phyloP scores from a whole-genome alignment of 2,888 invertebrate genomes.

The Toxonevra muliebris region DNA sequence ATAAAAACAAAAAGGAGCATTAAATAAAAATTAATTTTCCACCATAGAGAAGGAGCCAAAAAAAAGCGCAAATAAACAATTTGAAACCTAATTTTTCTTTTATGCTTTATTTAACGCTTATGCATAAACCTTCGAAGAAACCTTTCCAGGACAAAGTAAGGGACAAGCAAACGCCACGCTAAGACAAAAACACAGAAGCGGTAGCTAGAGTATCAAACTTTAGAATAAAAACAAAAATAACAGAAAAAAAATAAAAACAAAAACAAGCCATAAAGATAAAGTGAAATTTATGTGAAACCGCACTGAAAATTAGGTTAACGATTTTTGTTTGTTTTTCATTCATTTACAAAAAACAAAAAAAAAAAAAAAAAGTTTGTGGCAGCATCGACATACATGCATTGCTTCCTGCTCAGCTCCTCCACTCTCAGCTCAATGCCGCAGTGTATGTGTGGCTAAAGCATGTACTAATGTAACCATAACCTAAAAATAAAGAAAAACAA shows the following conservation, averaged over 20 bases:
- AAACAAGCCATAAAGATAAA: conserved; percentile 42
- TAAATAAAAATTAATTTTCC: conserved; percentile 14
- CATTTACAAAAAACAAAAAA: background rate
- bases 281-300: conserved; percentile 42
- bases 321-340: conserved; percentile 44
- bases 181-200: too few relatives aligned
- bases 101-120: background rate
- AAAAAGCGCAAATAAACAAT: conserved; percentile 10
- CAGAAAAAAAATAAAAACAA: conserved; percentile 16
- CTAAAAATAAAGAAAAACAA: background rate
- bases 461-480: background rate
- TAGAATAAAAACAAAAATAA: conserved; percentile 3
- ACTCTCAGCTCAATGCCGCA: background rate
- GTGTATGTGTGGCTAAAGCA: background rate
- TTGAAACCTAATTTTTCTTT: background rate
- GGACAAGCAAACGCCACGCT: too few relatives aligned
- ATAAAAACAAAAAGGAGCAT: conserved; percentile 4
- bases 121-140: too few relatives aligned
- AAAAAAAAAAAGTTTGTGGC: background rate
- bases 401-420: too few relatives aligned
- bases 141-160: too few relatives aligned
- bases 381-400: background rate
- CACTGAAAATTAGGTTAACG: conserved; percentile 59
- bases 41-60: background rate
- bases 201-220: background rate